phyloP scores from a whole-genome alignment of 2,797 vertebrate genomes.

The Aldrovandia affinis region DNA sequence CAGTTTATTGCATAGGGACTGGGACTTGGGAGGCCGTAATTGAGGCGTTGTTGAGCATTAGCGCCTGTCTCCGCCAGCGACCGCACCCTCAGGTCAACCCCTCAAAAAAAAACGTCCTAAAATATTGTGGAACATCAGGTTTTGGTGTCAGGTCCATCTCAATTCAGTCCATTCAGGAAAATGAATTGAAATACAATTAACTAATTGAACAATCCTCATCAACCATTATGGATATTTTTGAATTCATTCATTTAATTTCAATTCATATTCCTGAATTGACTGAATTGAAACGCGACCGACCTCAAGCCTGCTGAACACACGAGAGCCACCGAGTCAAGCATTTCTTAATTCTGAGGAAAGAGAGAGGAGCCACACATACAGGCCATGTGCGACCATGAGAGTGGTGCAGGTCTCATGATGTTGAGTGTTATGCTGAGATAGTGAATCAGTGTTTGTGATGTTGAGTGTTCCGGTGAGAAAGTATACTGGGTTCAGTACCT shows the following conservation, averaged over 20 bases:
- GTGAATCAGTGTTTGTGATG: background rate
- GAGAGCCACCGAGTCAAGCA: background rate
- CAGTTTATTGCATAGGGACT: background rate
- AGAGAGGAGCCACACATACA: background rate
- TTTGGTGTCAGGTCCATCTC: too few species aligned
- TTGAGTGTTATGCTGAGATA: background rate
- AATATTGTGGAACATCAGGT: background rate
- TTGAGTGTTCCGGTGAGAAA: background rate
- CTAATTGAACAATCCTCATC: too few species aligned
- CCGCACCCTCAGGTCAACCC: background rate
- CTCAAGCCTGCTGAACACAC: too few species aligned
- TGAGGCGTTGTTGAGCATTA: too few species aligned
- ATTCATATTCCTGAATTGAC: too few species aligned
- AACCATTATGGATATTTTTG: too few species aligned
- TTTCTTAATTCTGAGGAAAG: background rate
- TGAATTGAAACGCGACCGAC: too few species aligned
- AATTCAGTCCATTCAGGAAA: too few species aligned
- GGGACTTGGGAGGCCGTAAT: background rate
- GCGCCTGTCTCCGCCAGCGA: too few species aligned
- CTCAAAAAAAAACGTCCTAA: background rate
- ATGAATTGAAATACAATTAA: too few species aligned
- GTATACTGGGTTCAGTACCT: slow-evolving; percentile 36
- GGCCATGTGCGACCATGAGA: background rate
- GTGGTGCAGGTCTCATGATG: background rate
- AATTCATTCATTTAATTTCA: too few species aligned